phyloP scores from a whole-genome alignment of 2,888 invertebrate species.

The Liodrosophila aerea region DNA sequence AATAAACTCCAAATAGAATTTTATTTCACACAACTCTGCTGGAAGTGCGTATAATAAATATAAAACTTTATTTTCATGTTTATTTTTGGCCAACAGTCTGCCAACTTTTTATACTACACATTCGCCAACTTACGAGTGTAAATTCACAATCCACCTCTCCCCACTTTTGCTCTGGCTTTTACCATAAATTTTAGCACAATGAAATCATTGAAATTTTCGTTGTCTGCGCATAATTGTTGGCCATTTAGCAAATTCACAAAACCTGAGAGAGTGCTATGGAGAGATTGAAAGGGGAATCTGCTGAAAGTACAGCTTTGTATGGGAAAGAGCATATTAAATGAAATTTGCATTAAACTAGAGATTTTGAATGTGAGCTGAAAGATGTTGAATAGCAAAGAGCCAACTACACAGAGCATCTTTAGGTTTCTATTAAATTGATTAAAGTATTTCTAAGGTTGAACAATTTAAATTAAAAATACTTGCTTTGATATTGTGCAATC shows the following conservation, averaged over 20 bases:
- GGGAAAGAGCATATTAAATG: not conserved
- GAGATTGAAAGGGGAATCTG: conserved; percentile 2
- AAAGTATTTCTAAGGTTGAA: no score
- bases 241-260: conserved; percentile 49
- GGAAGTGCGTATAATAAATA: conserved; percentile 55
- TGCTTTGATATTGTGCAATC: no score
- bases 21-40: conserved; percentile 46
- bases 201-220: conserved; percentile 60
- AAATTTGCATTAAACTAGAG: no score
- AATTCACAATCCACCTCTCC: not conserved
- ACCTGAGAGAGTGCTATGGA: not conserved
- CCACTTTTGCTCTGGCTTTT: not conserved
- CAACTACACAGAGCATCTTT: no score
- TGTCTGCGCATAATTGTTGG: conserved; percentile 68
- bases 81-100: conserved; percentile 55
- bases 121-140: conserved; percentile 16
- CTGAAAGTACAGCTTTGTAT: not conserved
- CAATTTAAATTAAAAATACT: no score
- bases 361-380: no score
- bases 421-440: no score
- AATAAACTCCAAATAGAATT: conserved; percentile 2
- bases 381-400: no score
- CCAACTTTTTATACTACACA: conserved; percentile 51
- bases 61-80: conserved; percentile 63
- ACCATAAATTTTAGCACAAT: conserved; percentile 60